Base-by-base conservation (phyloP, 2,113 vertebrate genomes). In the Hypomesus transpacificus region DNA sequence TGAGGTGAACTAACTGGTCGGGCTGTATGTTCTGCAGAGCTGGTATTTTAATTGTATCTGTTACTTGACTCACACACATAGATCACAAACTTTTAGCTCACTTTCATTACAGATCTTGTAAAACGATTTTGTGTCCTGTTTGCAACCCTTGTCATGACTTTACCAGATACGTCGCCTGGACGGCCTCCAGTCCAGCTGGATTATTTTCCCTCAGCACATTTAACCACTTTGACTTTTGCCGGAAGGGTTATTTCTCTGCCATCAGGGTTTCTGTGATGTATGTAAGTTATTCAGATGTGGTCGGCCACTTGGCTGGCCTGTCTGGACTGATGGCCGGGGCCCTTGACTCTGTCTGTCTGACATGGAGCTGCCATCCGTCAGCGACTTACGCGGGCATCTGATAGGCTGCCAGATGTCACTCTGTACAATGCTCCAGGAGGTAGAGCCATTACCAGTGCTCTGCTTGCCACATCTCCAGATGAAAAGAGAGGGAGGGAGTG, bases 351-450 rank as follows among this genome's bases (percentile, higher is more conserved):
- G 69, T 24, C 76, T 59, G 70, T 24, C 76, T 59, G 70, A 70
- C 76, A 61, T 77, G 73, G 69, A 79, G 66, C 82, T 82, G 71
- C 79, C 87, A 87, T 87, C 87, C 87, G 70, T 89, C 87, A 88
- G 39, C 58, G 0, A 7, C 77, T 87, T 87, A 90, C 84, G 66
- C 14, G 62, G 65, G 58, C 72, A 83, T 84, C 56, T 87, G 87
- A 89, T 85, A 81, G 66, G 76, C 73, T 86, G 89, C 87, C 89
- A 90, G 82, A 86, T 69, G 76, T 81, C 72, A 71, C 59, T 71
- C 85, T 79, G 85, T 46, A 46, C 7, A 46, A 81, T 82, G 69
- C 67, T 87, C 75, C 69, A 65, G 80, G 78, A 84, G 83, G 82
- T 70, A 70, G 54, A 82, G 74, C 78, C 46, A 65, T 73, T 78